Evolutionary conservation across 2,888 invertebrate genomes (phyloP).

Genomic region (Rotaria magnacalcarata): DNA sequence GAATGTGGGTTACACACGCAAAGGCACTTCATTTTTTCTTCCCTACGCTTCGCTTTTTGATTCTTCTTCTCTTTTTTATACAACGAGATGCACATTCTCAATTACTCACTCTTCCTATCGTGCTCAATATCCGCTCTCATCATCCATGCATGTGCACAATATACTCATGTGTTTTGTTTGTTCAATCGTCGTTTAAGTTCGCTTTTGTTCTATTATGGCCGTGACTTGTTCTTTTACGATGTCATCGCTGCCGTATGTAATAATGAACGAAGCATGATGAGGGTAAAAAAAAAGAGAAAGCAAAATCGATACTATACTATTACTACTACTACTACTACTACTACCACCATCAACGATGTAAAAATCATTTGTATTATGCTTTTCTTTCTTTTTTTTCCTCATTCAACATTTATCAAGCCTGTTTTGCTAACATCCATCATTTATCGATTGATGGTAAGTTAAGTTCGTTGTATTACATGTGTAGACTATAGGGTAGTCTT

Average conservation of each 20-base stretch:
- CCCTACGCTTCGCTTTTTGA: background rate
- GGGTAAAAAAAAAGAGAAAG: background rate
- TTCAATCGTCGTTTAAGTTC: background rate
- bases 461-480: background rate
- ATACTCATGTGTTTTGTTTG: background rate
- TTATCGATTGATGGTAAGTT: background rate
- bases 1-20: background rate
- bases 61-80: background rate
- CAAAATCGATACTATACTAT: background rate
- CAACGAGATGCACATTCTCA: background rate
- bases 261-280: background rate
- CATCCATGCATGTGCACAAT: background rate
- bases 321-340: background rate
- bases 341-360: background rate
- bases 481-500: background rate
- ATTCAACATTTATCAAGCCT: background rate
- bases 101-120: background rate
- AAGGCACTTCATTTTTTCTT: background rate
- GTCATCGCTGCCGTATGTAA: background rate
- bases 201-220: background rate
- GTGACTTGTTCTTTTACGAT: background rate
- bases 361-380: background rate
- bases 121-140: conserved; percentile 4
- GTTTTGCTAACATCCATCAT: background rate
- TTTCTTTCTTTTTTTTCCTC: background rate